Evolutionary conservation across 2,888 invertebrate species (phyloP), one percentile per base, ranked within the genome.

Genomic region (Megamerina dolium): DNA sequence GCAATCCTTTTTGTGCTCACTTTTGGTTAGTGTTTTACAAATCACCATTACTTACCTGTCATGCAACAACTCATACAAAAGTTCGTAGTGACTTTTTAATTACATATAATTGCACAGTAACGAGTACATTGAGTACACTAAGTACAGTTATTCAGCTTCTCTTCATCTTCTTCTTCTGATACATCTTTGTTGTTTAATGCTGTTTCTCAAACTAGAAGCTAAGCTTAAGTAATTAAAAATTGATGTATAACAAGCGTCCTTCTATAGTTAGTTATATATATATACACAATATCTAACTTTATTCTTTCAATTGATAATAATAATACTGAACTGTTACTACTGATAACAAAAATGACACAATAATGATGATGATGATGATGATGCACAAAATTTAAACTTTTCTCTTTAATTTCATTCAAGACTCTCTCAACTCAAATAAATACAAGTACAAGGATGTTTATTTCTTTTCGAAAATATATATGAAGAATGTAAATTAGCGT

Each of bases 141-240:
- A n/a, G n/a, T n/a, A n/a, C n/a, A n/a, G n/a, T n/a, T n/a, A n/a
- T n/a, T n/a, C n/a, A n/a, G n/a, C n/a, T n/a, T n/a, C n/a, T n/a
- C n/a, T n/a, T 9, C 4, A 12, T 13, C 16, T 26, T 9, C 33
- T 21, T 32, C 16, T 26, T 5, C 3, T 10, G 16, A 16, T 33
- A 33, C 16, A 16, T 12, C 33, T 23, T 9, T 9, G 10, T 9
- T 13, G 36, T 16, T 10, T n/a, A n/a, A n/a, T n/a, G n/a, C 10
- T 23, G 6, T 10, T 23, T 10, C 23, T 8, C 23, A 6, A 23
- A 6, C 23, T 8, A 6, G 23, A 10, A 32, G 31, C 20, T 31
- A 21, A 33, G 52, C 55, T 55, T 61, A 56, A 61, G 59, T 60
- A 63, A 61, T 61, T 61, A 60, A 59, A 55, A 57, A 43, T 37